Conservation (phyloP, 2,888 invertebrate genomes). For the Eristalis tenax region DNA sequence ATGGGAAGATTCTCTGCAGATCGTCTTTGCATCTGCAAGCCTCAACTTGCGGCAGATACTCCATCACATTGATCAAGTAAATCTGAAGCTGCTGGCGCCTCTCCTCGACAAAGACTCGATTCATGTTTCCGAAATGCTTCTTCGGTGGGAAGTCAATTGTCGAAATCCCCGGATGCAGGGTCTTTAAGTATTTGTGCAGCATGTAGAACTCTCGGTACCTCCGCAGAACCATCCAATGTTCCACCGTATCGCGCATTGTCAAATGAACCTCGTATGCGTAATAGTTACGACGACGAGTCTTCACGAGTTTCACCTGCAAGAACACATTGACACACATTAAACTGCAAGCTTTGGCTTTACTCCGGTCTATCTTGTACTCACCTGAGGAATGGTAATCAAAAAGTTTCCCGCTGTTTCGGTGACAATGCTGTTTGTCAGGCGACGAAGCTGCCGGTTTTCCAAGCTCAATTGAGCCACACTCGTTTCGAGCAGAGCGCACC, state of each 20-base stretch:
- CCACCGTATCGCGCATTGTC: slow-evolving; percentile 82
- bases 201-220: slow-evolving; percentile 96
- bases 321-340: neutral
- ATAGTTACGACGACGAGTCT: slow-evolving; percentile 72
- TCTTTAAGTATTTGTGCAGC: slow-evolving; percentile 89
- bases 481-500: slow-evolving; percentile 78
- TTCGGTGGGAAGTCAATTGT: slow-evolving; percentile 97
- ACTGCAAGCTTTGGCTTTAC: neutral
- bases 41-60: slow-evolving; percentile 90
- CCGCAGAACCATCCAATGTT: slow-evolving; percentile 98
- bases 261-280: slow-evolving; percentile 80
- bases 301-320: slow-evolving; percentile 75
- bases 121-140: slow-evolving; percentile 95
- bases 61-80: slow-evolving; percentile 92
- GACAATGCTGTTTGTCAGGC: slow-evolving; percentile 76
- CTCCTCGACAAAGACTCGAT: slow-evolving; percentile 92
- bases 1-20: slow-evolving; percentile 90
- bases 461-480: slow-evolving; percentile 79
- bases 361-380: slow-evolving; percentile 5
- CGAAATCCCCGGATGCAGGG: slow-evolving; percentile 90
- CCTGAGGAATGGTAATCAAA: slow-evolving; percentile 79
- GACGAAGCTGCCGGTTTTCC: slow-evolving; percentile 78
- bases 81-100: slow-evolving; percentile 92
- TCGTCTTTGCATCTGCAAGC: slow-evolving; percentile 89
- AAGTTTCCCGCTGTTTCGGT: slow-evolving; percentile 76